Conservation (phyloP, 2,888 invertebrate species). For the Meteorus cinctellus region DNA sequence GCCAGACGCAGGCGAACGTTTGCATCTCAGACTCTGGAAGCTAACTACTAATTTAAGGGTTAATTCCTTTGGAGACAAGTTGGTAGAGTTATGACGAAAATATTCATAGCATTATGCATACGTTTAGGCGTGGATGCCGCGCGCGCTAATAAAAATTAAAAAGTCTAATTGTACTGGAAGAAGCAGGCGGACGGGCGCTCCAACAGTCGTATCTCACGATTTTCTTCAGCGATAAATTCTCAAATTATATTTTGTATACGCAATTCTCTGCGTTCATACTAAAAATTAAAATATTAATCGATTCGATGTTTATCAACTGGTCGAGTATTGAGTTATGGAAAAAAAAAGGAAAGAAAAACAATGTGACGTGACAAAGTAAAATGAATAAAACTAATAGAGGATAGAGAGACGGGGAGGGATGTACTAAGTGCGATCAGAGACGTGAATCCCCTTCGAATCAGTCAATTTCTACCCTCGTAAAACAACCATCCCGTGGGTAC, state of each 20-base stretch:
- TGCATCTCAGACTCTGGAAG: constrained; percentile 68
- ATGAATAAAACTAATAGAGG: neutral
- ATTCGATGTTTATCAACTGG: neutral
- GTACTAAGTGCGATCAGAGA: constrained; percentile 8
- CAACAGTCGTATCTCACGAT: constrained; percentile 44
- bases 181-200: constrained; percentile 45
- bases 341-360: neutral
- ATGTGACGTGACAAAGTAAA: neutral
- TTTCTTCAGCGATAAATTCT: neutral
- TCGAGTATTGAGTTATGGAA: too few species aligned
- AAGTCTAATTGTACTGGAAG: constrained; percentile 69
- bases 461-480: constrained; percentile 22
- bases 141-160: constrained; percentile 73
- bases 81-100: constrained; percentile 74
- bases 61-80: constrained; percentile 74
- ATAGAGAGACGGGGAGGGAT: neutral
- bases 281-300: neutral
- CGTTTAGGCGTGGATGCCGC: constrained; percentile 65
- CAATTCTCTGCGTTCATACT: neutral
- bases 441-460: constrained; percentile 23
- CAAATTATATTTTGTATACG: neutral
- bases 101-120: constrained; percentile 74
- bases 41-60: constrained; percentile 74
- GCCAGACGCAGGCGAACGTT: constrained; percentile 69
- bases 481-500: constrained; percentile 16